Conservation (phyloP, 2,113 vertebrate species). For the Salvator merianae region DNA sequence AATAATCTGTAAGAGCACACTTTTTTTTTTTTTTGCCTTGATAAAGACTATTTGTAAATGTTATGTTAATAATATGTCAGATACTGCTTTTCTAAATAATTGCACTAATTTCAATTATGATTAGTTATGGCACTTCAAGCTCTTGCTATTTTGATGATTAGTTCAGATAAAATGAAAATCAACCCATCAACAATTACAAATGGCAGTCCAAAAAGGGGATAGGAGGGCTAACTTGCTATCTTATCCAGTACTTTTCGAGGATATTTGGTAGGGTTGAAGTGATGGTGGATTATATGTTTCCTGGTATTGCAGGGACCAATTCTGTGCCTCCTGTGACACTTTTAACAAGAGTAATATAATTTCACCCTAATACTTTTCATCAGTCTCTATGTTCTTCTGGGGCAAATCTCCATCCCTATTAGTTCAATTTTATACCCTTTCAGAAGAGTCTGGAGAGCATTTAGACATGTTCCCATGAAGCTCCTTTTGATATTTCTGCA, state of each 20-base stretch:
- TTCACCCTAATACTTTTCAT: constrained; percentile 3
- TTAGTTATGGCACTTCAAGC: constrained; percentile 30
- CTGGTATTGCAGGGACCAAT: too few relatives aligned
- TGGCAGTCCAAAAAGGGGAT: too few relatives aligned
- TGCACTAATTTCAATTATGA: neutral
- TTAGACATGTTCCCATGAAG: constrained; percentile 55
- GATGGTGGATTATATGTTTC: too few relatives aligned
- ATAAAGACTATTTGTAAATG: neutral
- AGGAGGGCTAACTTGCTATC: too few relatives aligned
- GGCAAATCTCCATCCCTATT: constrained; percentile 28
- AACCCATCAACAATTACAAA: too few relatives aligned
- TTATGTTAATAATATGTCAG: neutral
- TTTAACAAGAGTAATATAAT: too few relatives aligned
- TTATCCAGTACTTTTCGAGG: too few relatives aligned
- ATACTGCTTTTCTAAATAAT: neutral
- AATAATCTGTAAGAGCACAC: neutral
- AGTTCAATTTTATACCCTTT: constrained; percentile 55
- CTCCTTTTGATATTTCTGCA: constrained; percentile 61
- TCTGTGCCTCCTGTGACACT: too few relatives aligned
- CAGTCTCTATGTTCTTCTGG: neutral
- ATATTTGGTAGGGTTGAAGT: too few relatives aligned
- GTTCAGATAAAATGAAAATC: constrained; percentile 13
- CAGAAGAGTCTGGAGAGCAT: constrained; percentile 56
- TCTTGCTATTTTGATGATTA: constrained; percentile 33
- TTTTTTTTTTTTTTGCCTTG: neutral